Percentiles rank a stretch among this genome's conserved stretches.
Conservation (phyloP, 2,888 invertebrate species). For the Eupsilia transversa region DNA sequence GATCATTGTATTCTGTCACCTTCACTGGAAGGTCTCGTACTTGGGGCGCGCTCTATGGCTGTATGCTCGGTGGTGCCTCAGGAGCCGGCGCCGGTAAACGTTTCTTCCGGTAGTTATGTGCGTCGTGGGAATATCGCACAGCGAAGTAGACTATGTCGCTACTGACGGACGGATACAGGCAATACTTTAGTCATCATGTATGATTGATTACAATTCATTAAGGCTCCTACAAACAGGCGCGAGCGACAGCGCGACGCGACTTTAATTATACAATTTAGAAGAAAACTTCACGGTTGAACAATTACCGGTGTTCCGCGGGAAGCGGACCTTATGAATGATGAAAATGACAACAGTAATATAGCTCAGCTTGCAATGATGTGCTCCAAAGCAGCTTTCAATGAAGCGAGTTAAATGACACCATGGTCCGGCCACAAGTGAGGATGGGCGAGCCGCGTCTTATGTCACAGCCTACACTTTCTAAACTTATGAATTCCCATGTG, state of each 20-base stretch:
- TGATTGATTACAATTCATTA: too few relatives aligned
- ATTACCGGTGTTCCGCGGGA: too few relatives aligned
- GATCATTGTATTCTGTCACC: not conserved
- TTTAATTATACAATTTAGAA: too few relatives aligned
- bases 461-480: conserved; percentile 34
- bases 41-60: too few relatives aligned
- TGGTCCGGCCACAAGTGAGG: conserved; percentile 3
- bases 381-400: too few relatives aligned
- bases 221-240: too few relatives aligned
- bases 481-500: not conserved
- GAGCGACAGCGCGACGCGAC: too few relatives aligned
- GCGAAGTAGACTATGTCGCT: not conserved
- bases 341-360: too few relatives aligned
- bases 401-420: not conserved
- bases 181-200: too few relatives aligned
- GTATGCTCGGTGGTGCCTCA: not conserved
- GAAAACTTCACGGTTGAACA: too few relatives aligned
- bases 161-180: too few relatives aligned
- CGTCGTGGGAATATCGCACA: conserved; percentile 16
- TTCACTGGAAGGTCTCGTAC: not conserved
- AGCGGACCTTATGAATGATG: too few relatives aligned
- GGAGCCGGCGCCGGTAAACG: not conserved
- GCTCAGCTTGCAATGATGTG: not conserved
- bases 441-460: conserved; percentile 27
- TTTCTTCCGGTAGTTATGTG: conserved; percentile 18